Conservation (phyloP, 2,888 invertebrate species). For the Melanophora roralis region DNA sequence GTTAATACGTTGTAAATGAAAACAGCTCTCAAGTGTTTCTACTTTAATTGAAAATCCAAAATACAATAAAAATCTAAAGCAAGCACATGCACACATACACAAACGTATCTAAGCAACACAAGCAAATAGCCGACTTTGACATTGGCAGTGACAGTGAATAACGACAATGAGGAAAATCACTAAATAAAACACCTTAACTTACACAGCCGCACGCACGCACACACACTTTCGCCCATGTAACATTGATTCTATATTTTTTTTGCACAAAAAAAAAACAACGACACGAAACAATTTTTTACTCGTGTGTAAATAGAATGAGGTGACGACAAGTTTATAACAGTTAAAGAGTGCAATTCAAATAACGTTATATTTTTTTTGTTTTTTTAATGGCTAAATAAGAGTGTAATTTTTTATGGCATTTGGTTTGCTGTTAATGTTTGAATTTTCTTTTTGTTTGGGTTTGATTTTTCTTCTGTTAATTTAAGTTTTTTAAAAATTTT, state of each 20-base stretch:
- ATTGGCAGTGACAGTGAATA: slow-evolving; percentile 64
- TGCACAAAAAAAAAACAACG: slow-evolving; percentile 6
- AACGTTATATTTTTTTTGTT: background rate
- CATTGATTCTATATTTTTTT: slow-evolving; percentile 19
- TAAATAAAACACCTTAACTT: slow-evolving; percentile 6
- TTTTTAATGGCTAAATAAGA: background rate
- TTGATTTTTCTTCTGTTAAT: too few species aligned
- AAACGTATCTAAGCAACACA: background rate
- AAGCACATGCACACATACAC: background rate
- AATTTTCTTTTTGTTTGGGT: too few species aligned
- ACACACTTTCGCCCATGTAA: slow-evolving; percentile 12
- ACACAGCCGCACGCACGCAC: slow-evolving; percentile 2
- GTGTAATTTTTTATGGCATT: background rate
- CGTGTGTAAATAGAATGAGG: slow-evolving; percentile 4
- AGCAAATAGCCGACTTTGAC: slow-evolving; percentile 63
- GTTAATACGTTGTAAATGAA: background rate
- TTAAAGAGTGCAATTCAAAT: slow-evolving; percentile 6
- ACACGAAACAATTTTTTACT: background rate
- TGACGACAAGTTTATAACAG: slow-evolving; percentile 8
- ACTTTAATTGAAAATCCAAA: background rate
- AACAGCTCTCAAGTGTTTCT: background rate
- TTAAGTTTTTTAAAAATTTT: too few species aligned
- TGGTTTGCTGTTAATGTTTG: background rate
- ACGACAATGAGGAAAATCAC: slow-evolving; percentile 61
- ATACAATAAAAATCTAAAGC: background rate